A percentile compares a stretch with the other conserved stretches of the same genome.
These are phyloP conservation scores for Liopterus haemorrhoidalis DNA, from an alignment of 2,888 invertebrate genomes.

Conservation along the genomic window DNA sequence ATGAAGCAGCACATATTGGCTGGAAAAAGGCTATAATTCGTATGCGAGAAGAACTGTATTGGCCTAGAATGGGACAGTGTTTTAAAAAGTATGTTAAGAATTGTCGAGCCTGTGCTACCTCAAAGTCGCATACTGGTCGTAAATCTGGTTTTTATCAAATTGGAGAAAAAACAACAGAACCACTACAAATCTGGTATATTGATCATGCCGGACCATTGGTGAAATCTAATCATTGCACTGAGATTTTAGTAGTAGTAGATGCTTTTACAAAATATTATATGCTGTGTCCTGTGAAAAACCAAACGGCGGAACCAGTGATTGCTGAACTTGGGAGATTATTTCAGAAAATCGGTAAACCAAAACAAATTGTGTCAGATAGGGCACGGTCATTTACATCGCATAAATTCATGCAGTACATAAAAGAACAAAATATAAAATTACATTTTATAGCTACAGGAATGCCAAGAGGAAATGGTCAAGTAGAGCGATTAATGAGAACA, in stretches of 20 bases:
- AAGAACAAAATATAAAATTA: slow-evolving; percentile 16
- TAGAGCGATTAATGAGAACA: slow-evolving; percentile 25
- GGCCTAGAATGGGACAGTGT: slow-evolving; percentile 17
- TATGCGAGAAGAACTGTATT: slow-evolving; percentile 11
- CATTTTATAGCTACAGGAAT: slow-evolving; percentile 28
- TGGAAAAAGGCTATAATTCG: slow-evolving; percentile 1
- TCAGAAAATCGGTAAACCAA: slow-evolving; percentile 23
- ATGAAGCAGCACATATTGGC: slow-evolving; percentile 22
- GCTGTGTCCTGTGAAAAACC: slow-evolving; percentile 24
- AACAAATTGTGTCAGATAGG: slow-evolving; percentile 23
- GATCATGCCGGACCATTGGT: slow-evolving; percentile 31
- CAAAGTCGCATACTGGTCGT: slow-evolving; percentile 31
- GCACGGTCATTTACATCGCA: slow-evolving; percentile 23
- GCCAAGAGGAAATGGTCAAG: slow-evolving; percentile 27
- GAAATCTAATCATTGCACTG: slow-evolving; percentile 22
- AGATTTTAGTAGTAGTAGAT: slow-evolving; percentile 25
- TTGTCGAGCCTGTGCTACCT: slow-evolving; percentile 20
- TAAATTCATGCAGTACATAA: slow-evolving; percentile 20
- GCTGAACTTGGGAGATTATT: slow-evolving; percentile 24
- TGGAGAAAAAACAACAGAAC: slow-evolving; percentile 26
- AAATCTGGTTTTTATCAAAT: slow-evolving; percentile 22
- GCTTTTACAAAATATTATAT: slow-evolving; percentile 29
- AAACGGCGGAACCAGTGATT: slow-evolving; percentile 26
- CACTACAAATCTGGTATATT: slow-evolving; percentile 29
- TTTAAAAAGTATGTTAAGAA: slow-evolving; percentile 21